Base-by-base conservation (phyloP, 1,140 invertebrate genomes). In the Uloborus diversus region DNA sequence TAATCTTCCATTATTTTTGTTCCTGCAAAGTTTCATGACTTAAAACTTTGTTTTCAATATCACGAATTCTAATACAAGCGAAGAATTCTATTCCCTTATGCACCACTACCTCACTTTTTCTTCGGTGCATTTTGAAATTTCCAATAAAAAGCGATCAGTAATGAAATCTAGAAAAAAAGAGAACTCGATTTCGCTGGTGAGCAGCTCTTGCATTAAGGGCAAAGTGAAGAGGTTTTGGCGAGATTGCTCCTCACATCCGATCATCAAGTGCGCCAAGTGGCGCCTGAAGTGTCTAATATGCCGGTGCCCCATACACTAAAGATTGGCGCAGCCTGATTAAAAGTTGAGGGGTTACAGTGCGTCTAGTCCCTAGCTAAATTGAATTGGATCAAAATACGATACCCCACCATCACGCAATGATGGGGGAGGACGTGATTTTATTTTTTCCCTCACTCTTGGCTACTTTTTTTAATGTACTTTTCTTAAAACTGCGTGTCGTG, bases 321-420 rank as follows among this genome's bases (percentile, higher is more conserved):
- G 69, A 71, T 71, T 71, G 69, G 57, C 71, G 71, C 42, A 11
- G 47, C 42, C 71, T 75, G 71, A 75, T 75, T 75, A 75, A 75
- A 57, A 37, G 59, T 75, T 5, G 28, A 17, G 25, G 20, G 61
- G 35, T 51, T 23, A n/a, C n/a, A n/a, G n/a, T 35, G 59, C 14
- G 3, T 17, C 42, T 59, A 5, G n/a, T 64, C 37, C 42, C 71
- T 35, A 30, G 25, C 71, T 75, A 75, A 75, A 75, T 75, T 75
- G 71, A 75, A 75, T 75, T 75, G 71, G 71, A 75, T 75, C 71
- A 75, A 75, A 75, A 75, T 75, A 75, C 71, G 71, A 75, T 75
- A 75, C 47, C 69, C n/a, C 69, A 37, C 56, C 56, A 61, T 73
- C 53, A 47, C 14, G 28, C 71, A 75, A 75, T 75, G 71, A 75